These are phyloP conservation scores for Guaruba guarouba DNA, from an alignment of 2,113 vertebrate genomes.

Conservation along the genomic window DNA sequence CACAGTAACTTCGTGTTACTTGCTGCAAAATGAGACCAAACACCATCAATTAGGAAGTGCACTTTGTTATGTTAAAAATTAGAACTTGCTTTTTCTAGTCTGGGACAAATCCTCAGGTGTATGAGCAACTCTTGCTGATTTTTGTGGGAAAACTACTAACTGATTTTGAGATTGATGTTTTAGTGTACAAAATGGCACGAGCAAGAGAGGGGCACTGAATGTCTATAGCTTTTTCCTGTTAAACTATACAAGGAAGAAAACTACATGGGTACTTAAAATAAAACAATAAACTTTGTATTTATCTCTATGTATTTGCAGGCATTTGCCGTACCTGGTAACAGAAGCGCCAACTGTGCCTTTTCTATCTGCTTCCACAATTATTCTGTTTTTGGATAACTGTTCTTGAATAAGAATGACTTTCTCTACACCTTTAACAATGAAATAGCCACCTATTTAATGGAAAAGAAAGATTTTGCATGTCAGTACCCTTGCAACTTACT, in stretches of 20 bases:
- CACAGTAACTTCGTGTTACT: not conserved
- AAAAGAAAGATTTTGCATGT: not conserved
- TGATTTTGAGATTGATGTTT: not conserved
- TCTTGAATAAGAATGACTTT: conserved; percentile 99
- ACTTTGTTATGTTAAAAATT: not conserved
- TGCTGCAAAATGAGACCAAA: not conserved
- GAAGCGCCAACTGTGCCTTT: conserved; percentile 95
- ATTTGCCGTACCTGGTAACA: conserved; percentile 87
- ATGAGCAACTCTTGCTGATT: not conserved
- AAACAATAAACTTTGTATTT: not conserved
- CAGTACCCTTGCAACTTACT: not conserved
- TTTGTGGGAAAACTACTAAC: not conserved
- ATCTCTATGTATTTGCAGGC: not conserved
- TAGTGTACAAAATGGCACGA: not conserved
- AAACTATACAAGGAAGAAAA: not conserved
- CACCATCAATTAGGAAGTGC: not conserved
- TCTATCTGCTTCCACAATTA: conserved; percentile 96
- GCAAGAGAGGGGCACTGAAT: not conserved
- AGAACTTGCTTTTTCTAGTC: not conserved
- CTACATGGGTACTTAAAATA: not conserved
- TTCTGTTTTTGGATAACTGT: conserved; percentile 97
- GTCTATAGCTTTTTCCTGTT: not conserved
- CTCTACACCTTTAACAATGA: conserved; percentile 97
- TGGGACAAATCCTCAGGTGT: not conserved
- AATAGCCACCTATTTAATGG: conserved; percentile 86